These are phyloP conservation scores for Cantharis nigra DNA, from an alignment of 2,888 invertebrate species.

Conservation along the genomic window DNA sequence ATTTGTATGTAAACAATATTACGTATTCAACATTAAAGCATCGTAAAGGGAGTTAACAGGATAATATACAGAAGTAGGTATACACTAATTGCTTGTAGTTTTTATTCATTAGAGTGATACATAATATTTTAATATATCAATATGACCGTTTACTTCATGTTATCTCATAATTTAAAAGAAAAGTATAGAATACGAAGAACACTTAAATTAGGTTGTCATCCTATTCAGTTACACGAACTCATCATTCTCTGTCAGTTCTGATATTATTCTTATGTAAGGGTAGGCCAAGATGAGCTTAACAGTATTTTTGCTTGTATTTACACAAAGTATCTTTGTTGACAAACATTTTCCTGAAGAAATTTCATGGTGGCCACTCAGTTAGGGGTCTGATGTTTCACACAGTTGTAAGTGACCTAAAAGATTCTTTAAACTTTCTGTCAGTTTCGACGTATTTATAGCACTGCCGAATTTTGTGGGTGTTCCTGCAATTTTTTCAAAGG, in stretches of 20 bases:
- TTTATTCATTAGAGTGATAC: neutral
- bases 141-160: neutral
- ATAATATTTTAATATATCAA: neutral
- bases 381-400: constrained; percentile 50
- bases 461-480: constrained; percentile 37
- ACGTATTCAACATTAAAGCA: too few relatives aligned
- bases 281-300: constrained; percentile 39
- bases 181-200: constrained; percentile 23
- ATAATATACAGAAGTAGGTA: neutral
- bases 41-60: neutral
- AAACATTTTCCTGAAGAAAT: constrained; percentile 55
- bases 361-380: constrained; percentile 55
- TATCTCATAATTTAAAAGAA: neutral
- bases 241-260: constrained; percentile 52
- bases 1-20: too few relatives aligned
- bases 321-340: constrained; percentile 55
- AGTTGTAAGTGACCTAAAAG: constrained; percentile 48
- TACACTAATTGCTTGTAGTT: neutral
- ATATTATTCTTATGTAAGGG: constrained; percentile 46
- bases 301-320: constrained; percentile 52
- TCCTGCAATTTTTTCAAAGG: constrained; percentile 24
- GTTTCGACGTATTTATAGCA: constrained; percentile 42
- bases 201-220: constrained; percentile 53
- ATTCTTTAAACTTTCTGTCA: constrained; percentile 31
- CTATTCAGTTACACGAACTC: constrained; percentile 47